phyloP scores from a whole-genome alignment of 2,113 vertebrate species.

The Noctilio leporinus region DNA sequence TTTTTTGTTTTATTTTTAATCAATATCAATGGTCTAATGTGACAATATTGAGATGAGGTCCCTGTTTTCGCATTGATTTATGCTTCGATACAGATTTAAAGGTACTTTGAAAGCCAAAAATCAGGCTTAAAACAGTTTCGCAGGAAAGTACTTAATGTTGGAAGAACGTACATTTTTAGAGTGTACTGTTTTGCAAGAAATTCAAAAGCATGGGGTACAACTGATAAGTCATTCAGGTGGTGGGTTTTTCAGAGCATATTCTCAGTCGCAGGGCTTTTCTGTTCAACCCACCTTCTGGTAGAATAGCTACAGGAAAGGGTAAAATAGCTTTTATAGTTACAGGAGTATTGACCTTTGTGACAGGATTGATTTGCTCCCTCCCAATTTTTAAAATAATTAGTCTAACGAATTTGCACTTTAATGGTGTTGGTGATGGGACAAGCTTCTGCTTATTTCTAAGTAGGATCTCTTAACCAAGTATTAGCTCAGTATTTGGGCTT shows the following conservation, averaged over 20 bases:
- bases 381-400: neutral
- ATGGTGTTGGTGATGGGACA: neutral
- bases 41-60: neutral
- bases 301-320: neutral
- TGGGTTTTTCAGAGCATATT: neutral
- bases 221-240: neutral
- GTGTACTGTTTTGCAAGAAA: neutral
- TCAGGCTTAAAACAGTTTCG: neutral
- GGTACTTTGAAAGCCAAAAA: neutral
- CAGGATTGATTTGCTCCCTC: neutral
- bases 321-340: neutral
- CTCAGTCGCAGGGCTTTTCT: slow-evolving; percentile 1
- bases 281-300: neutral
- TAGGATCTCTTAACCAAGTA: neutral
- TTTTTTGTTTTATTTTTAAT: neutral
- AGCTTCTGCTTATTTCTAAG: slow-evolving; percentile 34
- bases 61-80: neutral
- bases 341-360: neutral
- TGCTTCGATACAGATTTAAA: neutral
- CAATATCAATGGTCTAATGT: neutral
- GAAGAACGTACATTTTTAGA: neutral
- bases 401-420: neutral
- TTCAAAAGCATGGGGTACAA: neutral
- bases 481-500: neutral
- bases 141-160: neutral